Conservation (phyloP, 2,888 invertebrate species). For the Pandemis heparana region DNA sequence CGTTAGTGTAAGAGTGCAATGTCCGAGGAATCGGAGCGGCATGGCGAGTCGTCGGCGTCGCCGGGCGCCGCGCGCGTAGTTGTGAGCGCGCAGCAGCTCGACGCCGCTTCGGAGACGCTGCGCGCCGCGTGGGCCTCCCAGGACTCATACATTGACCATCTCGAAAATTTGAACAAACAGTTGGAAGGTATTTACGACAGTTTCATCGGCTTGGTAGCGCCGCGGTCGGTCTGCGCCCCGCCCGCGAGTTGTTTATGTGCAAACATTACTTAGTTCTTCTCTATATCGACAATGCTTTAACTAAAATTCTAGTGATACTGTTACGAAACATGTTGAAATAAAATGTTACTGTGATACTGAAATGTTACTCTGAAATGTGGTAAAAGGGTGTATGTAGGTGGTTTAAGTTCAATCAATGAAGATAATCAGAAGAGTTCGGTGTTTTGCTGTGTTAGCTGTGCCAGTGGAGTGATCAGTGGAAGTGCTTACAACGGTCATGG, state of each 20-base stretch:
- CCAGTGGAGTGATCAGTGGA: slow-evolving; percentile 74
- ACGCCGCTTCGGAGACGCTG: slow-evolving; percentile 88
- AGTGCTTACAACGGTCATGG: slow-evolving; percentile 52
- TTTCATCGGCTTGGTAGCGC: slow-evolving; percentile 80
- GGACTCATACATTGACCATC: slow-evolving; percentile 90
- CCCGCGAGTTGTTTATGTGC: slow-evolving; percentile 64
- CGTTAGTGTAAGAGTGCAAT: slow-evolving; percentile 81
- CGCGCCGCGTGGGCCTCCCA: slow-evolving; percentile 90
- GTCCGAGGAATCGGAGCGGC: slow-evolving; percentile 83
- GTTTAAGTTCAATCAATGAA: slow-evolving; percentile 59
- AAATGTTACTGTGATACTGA: slow-evolving; percentile 75
- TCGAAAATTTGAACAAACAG: slow-evolving; percentile 90
- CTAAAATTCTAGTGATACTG: slow-evolving; percentile 82
- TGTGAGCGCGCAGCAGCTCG: slow-evolving; percentile 88
- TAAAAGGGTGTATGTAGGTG: slow-evolving; percentile 80
- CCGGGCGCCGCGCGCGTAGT: slow-evolving; percentile 85
- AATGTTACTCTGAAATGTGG: slow-evolving; percentile 76
- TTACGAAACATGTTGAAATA: slow-evolving; percentile 60
- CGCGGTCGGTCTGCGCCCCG: slow-evolving; percentile 69
- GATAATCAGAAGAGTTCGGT: slow-evolving; percentile 68
- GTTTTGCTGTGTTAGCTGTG: slow-evolving; percentile 68
- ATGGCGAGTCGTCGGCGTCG: slow-evolving; percentile 75
- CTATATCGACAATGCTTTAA: slow-evolving; percentile 85
- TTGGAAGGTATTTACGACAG: slow-evolving; percentile 91
- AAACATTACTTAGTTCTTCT: slow-evolving; percentile 72